Evolutionary conservation across 2,888 invertebrate genomes (phyloP).

Genomic region (Arrhopalites spinosus): DNA sequence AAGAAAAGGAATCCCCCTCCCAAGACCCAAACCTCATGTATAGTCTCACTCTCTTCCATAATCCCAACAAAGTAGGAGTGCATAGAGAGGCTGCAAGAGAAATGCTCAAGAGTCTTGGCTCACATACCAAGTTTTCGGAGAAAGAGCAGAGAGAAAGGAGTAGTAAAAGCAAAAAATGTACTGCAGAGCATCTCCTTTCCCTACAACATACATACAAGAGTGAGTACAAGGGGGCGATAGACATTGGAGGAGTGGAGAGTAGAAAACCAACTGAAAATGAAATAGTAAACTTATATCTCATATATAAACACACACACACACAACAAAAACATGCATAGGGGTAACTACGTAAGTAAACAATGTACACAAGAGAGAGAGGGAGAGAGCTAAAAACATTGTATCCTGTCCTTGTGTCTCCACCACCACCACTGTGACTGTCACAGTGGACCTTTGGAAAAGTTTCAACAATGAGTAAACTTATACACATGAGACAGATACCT

Average conservation of each 20-base stretch:
- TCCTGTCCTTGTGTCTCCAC: neutral
- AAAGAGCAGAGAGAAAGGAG: no score
- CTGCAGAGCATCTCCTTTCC: neutral
- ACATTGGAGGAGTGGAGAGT: no score
- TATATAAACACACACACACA: neutral
- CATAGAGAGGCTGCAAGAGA: conserved; percentile 5
- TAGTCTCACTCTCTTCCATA: neutral
- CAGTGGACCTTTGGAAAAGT: conserved; percentile 12
- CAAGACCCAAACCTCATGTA: neutral
- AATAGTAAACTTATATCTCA: no score
- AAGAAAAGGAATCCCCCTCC: neutral
- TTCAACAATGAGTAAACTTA: conserved; percentile 5
- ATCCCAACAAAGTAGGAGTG: neutral
- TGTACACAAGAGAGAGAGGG: neutral
- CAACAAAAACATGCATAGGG: neutral
- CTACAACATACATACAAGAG: neutral
- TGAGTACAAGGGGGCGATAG: no score
- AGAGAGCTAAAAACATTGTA: neutral
- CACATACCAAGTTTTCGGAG: neutral
- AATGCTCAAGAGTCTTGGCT: neutral
- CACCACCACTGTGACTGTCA: neutral
- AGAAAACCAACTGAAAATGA: no score
- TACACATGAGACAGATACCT: neutral
- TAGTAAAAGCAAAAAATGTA: conserved; percentile 10
- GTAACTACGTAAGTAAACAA: neutral